Evolutionary conservation across 1,140 invertebrate genomes (phyloP).

Genomic region (Temnothorax nylanderi): DNA sequence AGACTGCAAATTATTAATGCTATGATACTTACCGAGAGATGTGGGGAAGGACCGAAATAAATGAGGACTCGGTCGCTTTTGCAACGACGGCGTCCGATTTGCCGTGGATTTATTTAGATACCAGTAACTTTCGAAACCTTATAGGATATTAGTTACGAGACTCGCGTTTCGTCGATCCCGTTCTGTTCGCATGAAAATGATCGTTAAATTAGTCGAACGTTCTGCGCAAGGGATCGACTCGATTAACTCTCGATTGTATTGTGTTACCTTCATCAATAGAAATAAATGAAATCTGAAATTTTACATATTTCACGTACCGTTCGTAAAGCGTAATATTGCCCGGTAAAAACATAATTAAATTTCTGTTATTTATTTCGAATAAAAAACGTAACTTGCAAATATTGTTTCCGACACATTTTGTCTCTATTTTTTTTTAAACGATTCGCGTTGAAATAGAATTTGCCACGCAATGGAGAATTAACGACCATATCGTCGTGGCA

Average conservation of each 20-base stretch:
- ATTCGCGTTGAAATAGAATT: constrained; percentile 40
- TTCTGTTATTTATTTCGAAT: background rate
- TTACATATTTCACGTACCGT: background rate
- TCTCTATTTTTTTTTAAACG: background rate
- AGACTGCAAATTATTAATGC: background rate
- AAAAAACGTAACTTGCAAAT: constrained; percentile 12
- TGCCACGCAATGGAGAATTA: constrained; percentile 54
- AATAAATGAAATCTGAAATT: constrained; percentile 6
- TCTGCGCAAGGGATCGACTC: background rate
- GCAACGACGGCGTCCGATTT: constrained; percentile 62
- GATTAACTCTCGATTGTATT: constrained; percentile 42
- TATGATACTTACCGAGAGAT: background rate
- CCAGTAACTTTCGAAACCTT: constrained; percentile 71
- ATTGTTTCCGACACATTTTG: constrained; percentile 15
- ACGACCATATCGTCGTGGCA: constrained; percentile 60
- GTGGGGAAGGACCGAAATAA: background rate
- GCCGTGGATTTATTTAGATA: constrained; percentile 71
- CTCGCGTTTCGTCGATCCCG: constrained; percentile 66
- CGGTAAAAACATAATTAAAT: constrained; percentile 48
- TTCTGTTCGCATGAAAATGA: constrained; percentile 59
- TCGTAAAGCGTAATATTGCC: constrained; percentile 9
- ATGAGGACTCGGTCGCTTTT: constrained; percentile 9
- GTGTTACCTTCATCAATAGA: constrained; percentile 4
- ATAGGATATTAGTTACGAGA: constrained; percentile 70
- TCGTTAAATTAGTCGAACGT: constrained; percentile 14